Evolutionary conservation across 2,888 invertebrate species (phyloP).

Genomic region (Quadroppia sp.): DNA sequence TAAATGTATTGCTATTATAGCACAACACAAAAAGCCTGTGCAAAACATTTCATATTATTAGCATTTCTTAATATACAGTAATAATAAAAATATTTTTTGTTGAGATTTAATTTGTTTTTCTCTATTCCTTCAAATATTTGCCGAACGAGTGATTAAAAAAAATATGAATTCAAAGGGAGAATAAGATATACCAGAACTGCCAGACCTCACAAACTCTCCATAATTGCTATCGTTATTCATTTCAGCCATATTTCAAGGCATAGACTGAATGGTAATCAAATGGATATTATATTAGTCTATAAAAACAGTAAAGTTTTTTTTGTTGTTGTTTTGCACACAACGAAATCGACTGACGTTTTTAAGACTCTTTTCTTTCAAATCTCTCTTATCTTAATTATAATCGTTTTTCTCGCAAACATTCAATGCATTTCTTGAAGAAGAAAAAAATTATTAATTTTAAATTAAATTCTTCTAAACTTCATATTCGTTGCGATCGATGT

Average conservation of each 20-base stretch:
- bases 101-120: not conserved
- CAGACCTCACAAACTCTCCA: conserved; percentile 29
- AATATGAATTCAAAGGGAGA: not conserved
- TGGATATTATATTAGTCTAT: conserved; percentile 19
- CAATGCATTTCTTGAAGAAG: not conserved
- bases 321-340: not conserved
- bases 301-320: conserved; percentile 11
- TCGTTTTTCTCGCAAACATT: not conserved
- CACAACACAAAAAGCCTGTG: not conserved
- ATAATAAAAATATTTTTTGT: not conserved
- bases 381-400: conserved; percentile 28
- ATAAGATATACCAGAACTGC: not conserved
- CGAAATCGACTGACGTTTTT: conserved; percentile 5
- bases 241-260: not conserved
- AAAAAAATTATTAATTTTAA: conserved; percentile 32
- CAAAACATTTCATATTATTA: not conserved
- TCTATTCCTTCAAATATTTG: not conserved
- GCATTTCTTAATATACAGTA: conserved; percentile 4
- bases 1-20: not conserved
- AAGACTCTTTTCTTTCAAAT: not conserved
- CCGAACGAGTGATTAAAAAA: conserved; percentile 25
- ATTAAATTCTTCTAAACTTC: conserved; percentile 7
- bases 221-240: conserved; percentile 29
- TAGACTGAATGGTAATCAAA: conserved; percentile 6
- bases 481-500: not conserved